Conservation (phyloP, 2,888 invertebrate species). For the Sphaerophoria taeniata region DNA sequence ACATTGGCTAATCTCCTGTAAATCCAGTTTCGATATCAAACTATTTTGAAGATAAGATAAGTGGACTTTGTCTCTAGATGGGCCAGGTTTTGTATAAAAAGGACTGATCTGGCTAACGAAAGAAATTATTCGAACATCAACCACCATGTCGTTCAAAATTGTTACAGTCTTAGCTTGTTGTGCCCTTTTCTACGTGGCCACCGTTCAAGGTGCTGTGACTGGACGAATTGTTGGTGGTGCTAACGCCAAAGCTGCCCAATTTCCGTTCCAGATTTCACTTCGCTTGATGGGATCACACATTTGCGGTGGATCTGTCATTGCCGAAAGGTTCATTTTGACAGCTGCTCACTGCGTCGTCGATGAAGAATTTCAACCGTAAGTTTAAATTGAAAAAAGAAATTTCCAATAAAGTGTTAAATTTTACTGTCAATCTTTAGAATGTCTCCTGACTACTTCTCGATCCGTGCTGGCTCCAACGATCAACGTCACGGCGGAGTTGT, state of each 20-base stretch:
- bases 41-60: conserved; percentile 46
- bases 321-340: conserved; percentile 76
- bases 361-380: conserved; percentile 35
- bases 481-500: conserved; percentile 78
- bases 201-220: conserved; percentile 30
- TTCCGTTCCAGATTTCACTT: conserved; percentile 81
- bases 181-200: conserved; percentile 34
- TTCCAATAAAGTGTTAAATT: background rate
- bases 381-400: background rate
- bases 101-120: background rate
- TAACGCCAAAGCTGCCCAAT: conserved; percentile 78
- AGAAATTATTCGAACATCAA: background rate
- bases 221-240: conserved; percentile 79
- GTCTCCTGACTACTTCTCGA: conserved; percentile 76
- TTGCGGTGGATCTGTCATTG: conserved; percentile 79
- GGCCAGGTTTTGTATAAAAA: conserved; percentile 40
- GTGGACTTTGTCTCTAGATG: background rate
- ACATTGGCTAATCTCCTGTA: too few species aligned
- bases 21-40: too few species aligned
- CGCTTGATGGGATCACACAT: conserved; percentile 76
- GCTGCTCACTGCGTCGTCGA: conserved; percentile 80
- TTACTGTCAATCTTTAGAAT: conserved; percentile 72
- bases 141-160: conserved; percentile 54
- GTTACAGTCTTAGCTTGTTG: conserved; percentile 19
- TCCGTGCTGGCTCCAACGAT: conserved; percentile 81